Conservation (phyloP, 2,888 invertebrate genomes). For the Eupithecia dodoneata region DNA sequence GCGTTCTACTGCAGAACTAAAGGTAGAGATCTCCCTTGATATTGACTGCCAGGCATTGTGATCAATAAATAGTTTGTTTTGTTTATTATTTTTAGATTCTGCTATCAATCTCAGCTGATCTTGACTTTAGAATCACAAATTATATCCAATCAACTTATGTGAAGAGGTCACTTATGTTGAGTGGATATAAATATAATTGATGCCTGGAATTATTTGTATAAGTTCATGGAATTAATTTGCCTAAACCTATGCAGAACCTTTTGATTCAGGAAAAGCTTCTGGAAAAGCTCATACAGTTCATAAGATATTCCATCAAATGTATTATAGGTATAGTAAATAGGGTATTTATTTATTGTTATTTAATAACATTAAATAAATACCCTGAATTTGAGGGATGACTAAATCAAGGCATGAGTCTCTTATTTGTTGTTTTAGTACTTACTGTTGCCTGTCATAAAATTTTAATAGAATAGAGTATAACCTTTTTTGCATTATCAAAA, state of each 20-base stretch:
- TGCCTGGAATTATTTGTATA: too few species aligned
- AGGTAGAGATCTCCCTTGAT: neutral
- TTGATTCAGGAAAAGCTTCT: neutral
- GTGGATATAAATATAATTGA: too few species aligned
- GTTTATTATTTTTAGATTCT: conserved; percentile 6
- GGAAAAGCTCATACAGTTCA: neutral
- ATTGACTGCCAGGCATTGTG: neutral
- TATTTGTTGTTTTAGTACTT: neutral
- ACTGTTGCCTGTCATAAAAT: neutral
- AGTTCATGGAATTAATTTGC: neutral
- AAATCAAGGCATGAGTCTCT: neutral
- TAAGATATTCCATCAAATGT: neutral
- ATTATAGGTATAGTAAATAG: neutral
- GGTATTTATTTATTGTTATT: too few species aligned
- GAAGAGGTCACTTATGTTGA: too few species aligned
- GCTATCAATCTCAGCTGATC: neutral
- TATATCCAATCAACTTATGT: neutral
- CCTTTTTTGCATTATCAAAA: too few species aligned
- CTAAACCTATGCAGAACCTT: neutral
- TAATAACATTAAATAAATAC: neutral
- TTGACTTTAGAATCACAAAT: neutral
- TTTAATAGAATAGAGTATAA: too few species aligned
- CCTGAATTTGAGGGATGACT: neutral
- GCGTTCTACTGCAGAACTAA: neutral
- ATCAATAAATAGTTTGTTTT: conserved; percentile 1